Evolutionary conservation across 2,888 invertebrate genomes (phyloP).

Genomic region (Napeogenes inachia): DNA sequence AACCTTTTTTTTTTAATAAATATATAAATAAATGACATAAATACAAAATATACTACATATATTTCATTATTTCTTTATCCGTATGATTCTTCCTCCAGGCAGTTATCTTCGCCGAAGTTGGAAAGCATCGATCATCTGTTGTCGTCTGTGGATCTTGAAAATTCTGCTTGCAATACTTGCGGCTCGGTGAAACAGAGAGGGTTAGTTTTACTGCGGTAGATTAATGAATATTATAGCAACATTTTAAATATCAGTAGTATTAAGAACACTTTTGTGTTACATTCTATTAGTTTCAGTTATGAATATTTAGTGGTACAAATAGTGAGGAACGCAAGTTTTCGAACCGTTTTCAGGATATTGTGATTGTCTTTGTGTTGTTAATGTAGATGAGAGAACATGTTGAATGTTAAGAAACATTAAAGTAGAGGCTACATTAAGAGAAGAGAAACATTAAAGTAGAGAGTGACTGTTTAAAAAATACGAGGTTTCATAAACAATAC

Average conservation of each 20-base stretch:
- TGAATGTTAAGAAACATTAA: constrained; percentile 8
- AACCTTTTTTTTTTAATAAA: too few species aligned
- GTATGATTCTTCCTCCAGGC: constrained; percentile 33
- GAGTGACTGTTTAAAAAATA: constrained; percentile 10
- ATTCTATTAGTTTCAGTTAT: too few species aligned
- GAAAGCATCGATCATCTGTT: constrained; percentile 37
- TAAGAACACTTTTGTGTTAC: too few species aligned
- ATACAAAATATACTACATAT: too few species aligned
- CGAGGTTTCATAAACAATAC: neutral
- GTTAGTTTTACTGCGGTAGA: constrained; percentile 19
- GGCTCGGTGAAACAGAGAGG: constrained; percentile 26
- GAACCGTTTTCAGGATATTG: constrained; percentile 14
- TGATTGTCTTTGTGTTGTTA: constrained; percentile 14
- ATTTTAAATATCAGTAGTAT: too few species aligned
- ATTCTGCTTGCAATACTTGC: constrained; percentile 40
- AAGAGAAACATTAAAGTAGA: constrained; percentile 9
- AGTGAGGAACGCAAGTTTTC: neutral
- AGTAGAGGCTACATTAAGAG: too few species aligned
- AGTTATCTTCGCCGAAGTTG: constrained; percentile 38
- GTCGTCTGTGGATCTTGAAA: constrained; percentile 32
- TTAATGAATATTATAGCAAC: too few species aligned
- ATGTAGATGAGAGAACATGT: constrained; percentile 14
- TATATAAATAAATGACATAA: too few species aligned
- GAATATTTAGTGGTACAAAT: too few species aligned
- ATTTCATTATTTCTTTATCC: too few species aligned